Base-by-base conservation (phyloP, 2,113 vertebrate genomes). In the Sporophila hypoxantha region DNA sequence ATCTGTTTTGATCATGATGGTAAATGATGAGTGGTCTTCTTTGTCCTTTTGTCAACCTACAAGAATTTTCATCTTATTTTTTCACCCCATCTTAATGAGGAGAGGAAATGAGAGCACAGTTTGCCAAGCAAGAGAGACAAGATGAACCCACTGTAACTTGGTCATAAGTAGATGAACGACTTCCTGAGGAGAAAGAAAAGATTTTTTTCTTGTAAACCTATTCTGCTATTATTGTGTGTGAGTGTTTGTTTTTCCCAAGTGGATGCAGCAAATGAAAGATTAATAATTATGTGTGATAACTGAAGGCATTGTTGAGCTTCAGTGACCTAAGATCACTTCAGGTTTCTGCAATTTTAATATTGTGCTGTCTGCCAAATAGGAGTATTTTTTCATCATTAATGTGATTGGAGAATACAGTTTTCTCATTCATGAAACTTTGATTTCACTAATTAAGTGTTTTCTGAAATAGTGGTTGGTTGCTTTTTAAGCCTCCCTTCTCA, bases 371-470 rank as follows among this genome's bases (percentile, higher is more conserved):
- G 25, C 3, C 30, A 65, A 76, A 65, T 25, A 70, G 0, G 0
- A 64, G 1, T 56, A 59, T 87, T 88, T 78, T 7, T 79, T 79
- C 41, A 42, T 75, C 17, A 42, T 47, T 60, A 64, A 14, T 8
- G 2, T 56, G 18, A 6, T 18, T 67, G 36, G 6, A 67, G 19
- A 82, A 68, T 60, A 53, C 2, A 21, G 9, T 85, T 76, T 87
- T 73, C 27, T 85, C 22, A 17, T 85, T 82, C 25, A 73, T 44
- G 42, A 71, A 64, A 17, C 14, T 61, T 75, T 79, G 13, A 71
- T 79, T 87, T 79, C 42, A 61, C 15, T 49, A 64, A 84, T 75
- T 59, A 87, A 30, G n/a, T 65, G 6, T 82, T 82, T 76, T 79
- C 27, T 87, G 22, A 84, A 61, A 65, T 52, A 76, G 5, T 32